These are phyloP conservation scores for Noctua janthina DNA, from an alignment of 2,888 invertebrate genomes.

Conservation along the genomic window DNA sequence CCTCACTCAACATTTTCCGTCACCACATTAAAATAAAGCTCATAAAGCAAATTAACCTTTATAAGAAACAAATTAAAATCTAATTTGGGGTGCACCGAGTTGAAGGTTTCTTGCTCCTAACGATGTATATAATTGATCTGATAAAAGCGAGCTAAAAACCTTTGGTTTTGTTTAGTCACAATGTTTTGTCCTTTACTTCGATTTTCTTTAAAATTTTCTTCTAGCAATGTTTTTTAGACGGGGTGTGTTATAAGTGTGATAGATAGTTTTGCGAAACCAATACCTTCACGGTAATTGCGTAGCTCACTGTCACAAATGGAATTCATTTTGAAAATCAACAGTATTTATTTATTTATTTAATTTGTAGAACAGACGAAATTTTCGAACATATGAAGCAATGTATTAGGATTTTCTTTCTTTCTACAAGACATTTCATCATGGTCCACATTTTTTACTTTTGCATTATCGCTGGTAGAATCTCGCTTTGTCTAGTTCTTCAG, in stretches of 20 bases:
- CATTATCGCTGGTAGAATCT: no score
- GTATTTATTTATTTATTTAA: no score
- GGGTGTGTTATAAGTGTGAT: neutral
- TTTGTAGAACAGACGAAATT: neutral
- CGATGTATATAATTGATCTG: slow-evolving; percentile 74
- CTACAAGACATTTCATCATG: neutral
- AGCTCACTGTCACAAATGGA: neutral
- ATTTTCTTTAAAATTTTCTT: slow-evolving; percentile 25
- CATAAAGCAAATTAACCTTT: slow-evolving; percentile 62
- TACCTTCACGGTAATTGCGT: neutral
- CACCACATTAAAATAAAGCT: slow-evolving; percentile 54
- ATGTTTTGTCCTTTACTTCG: slow-evolving; percentile 37
- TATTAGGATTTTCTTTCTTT: neutral
- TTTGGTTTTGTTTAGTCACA: slow-evolving; percentile 54
- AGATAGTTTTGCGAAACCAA: neutral
- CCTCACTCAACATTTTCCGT: slow-evolving; percentile 45
- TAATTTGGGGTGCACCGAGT: slow-evolving; percentile 68
- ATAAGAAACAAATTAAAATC: slow-evolving; percentile 71
- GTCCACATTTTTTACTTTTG: neutral
- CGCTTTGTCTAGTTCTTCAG: neutral
- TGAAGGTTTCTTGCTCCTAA: slow-evolving; percentile 65
- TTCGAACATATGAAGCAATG: neutral
- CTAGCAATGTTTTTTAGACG: neutral
- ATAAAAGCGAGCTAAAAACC: slow-evolving; percentile 66
- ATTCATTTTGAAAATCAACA: neutral